These are phyloP conservation scores for Dysidea cf. avara DNA, from an alignment of 37 sponge, comb jelly and placozoan species.

Conservation along the genomic window DNA sequence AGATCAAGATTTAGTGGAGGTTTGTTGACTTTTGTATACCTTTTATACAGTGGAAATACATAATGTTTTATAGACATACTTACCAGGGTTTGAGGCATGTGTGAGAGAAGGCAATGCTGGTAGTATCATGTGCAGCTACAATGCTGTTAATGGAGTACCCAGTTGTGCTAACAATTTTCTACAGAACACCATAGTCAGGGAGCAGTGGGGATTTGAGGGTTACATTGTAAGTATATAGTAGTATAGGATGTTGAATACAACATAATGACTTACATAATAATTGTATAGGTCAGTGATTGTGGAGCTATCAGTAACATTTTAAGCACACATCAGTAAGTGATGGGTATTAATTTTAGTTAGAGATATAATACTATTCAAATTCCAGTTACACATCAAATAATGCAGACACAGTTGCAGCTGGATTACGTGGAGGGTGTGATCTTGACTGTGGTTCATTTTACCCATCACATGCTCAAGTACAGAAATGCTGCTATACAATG, in stretches of 20 bases:
- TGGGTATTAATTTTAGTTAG: no score
- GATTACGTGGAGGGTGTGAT: slow-evolving; percentile 71
- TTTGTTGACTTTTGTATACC: no score
- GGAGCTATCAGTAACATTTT: slow-evolving; percentile 67
- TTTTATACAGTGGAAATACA: no score
- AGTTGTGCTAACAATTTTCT: no score
- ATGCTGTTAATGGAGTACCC: no score
- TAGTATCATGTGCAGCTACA: slow-evolving; percentile 84
- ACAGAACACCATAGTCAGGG: slow-evolving; percentile 54
- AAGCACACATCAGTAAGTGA: slow-evolving; percentile 64
- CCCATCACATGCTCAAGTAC: slow-evolving; percentile 37
- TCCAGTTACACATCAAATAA: slow-evolving; percentile 49
- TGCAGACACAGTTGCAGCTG: slow-evolving; percentile 54
- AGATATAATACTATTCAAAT: no score
- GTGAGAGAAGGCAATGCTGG: slow-evolving; percentile 32
- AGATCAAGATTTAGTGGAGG: no score
- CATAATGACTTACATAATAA: no score
- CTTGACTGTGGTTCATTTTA: slow-evolving; percentile 80
- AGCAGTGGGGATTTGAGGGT: no score
- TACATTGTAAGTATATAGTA: no score
- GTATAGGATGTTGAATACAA: no score
- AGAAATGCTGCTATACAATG: no score
- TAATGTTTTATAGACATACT: slow-evolving; percentile 57
- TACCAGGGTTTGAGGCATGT: slow-evolving; percentile 52
- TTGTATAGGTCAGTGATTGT: slow-evolving; percentile 74